These are phyloP conservation scores for Mirounga angustirostris DNA, from an alignment of 2,113 vertebrate species.

Conservation along the genomic window DNA sequence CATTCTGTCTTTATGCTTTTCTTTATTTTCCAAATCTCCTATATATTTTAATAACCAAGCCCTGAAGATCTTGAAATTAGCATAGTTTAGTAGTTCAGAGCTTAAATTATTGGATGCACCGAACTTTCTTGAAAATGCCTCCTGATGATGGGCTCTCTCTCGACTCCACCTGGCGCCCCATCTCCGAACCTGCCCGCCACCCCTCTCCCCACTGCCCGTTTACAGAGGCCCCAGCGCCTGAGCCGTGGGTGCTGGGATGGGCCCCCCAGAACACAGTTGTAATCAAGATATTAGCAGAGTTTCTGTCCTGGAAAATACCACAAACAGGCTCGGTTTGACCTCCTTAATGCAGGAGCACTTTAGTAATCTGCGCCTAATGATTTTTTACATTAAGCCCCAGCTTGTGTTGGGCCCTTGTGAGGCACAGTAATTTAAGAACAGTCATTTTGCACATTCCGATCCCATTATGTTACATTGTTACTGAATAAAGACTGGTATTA, in stretches of 20 bases:
- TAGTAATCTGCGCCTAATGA: conserved; percentile 94
- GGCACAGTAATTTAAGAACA: conserved; percentile 97
- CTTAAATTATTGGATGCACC: conserved; percentile 58
- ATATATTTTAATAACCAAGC: background rate
- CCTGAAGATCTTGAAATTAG: conserved; percentile 60
- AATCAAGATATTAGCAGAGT: conserved; percentile 85
- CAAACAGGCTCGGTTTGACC: conserved; percentile 90
- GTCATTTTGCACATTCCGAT: conserved; percentile 98
- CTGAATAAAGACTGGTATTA: conserved; percentile 99
- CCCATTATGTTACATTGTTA: conserved; percentile 99
- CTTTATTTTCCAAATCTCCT: background rate
- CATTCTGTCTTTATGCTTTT: background rate
- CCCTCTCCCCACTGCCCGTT: background rate
- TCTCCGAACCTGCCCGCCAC: fast-evolving
- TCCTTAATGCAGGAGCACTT: conserved; percentile 90
- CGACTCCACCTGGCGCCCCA: background rate
- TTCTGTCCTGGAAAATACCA: conserved; percentile 85
- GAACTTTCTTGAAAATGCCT: conserved; percentile 72
- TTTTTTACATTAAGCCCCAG: conserved; percentile 94
- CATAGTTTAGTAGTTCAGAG: conserved; percentile 62
- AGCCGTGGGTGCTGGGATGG: conserved; percentile 55
- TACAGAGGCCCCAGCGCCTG: conserved; percentile 55
- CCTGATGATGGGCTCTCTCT: conserved; percentile 59
- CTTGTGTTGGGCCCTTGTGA: conserved; percentile 93
- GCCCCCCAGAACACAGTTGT: conserved; percentile 74